Evolutionary conservation across 2,888 invertebrate species (phyloP).

Genomic region (Agrotis puta): DNA sequence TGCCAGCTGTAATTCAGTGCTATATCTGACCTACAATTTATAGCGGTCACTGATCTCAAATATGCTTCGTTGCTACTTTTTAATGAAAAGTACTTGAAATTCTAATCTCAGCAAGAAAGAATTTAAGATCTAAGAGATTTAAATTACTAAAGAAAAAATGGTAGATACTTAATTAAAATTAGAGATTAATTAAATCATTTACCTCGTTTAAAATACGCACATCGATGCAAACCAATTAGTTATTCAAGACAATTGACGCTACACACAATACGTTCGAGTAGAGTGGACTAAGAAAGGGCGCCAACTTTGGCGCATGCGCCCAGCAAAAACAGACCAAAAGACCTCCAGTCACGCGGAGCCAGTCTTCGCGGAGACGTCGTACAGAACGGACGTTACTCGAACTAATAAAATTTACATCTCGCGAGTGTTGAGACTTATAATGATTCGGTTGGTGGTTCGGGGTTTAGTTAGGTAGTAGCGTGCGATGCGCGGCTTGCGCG

Average conservation of each 20-base stretch:
- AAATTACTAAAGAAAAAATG: constrained; percentile 4
- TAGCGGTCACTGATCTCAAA: not conserved
- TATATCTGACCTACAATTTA: constrained; percentile 11
- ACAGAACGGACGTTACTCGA: constrained; percentile 70
- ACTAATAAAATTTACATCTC: constrained; percentile 62
- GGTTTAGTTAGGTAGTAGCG: constrained; percentile 76
- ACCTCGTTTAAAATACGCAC: constrained; percentile 44
- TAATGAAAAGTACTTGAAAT: constrained; percentile 1
- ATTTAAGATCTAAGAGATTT: constrained; percentile 1
- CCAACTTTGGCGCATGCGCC: constrained; percentile 85
- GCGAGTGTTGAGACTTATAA: constrained; percentile 71
- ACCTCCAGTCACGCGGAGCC: constrained; percentile 79
- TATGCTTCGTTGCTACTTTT: not conserved
- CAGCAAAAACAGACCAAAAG: constrained; percentile 66
- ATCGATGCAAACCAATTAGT: constrained; percentile 80
- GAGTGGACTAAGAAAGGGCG: constrained; percentile 88
- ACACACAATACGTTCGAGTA: constrained; percentile 83
- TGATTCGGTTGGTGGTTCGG: constrained; percentile 62
- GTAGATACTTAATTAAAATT: constrained; percentile 15
- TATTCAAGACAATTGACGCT: constrained; percentile 87
- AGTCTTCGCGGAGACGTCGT: constrained; percentile 80
- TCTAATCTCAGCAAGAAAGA: constrained; percentile 3
- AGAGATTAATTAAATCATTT: constrained; percentile 39
- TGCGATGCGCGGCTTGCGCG: constrained; percentile 86
- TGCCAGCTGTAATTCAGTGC: constrained; percentile 5